phyloP scores from a whole-genome alignment of 2,888 invertebrate genomes.

The Agonopterix heracliana region DNA sequence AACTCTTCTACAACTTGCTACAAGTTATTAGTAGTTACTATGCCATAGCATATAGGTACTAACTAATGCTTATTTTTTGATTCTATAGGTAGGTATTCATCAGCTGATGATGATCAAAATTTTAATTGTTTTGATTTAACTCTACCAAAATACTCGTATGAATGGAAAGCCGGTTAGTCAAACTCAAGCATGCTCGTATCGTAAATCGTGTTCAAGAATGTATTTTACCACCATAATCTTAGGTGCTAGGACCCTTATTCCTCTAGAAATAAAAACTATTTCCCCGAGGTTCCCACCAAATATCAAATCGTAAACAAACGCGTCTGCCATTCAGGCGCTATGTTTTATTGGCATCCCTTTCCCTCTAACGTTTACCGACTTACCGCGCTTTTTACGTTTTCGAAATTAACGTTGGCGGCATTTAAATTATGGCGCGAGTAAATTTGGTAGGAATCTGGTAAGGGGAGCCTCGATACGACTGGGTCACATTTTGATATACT shows the following conservation, averaged over 20 bases:
- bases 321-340: conserved; percentile 56
- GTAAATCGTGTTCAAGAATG: conserved; percentile 26
- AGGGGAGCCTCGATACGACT: conserved; percentile 56
- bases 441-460: conserved; percentile 58
- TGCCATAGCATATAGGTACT: too few species aligned
- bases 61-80: too few species aligned
- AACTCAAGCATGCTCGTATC: not conserved
- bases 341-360: conserved; percentile 75
- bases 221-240: conserved; percentile 44
- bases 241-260: conserved; percentile 58
- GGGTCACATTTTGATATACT: conserved; percentile 70
- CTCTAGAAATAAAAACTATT: conserved; percentile 65
- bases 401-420: conserved; percentile 70
- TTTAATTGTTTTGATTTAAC: too few species aligned
- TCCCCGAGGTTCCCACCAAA: conserved; percentile 50
- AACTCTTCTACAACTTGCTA: too few species aligned
- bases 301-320: conserved; percentile 73
- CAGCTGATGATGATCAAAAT: too few species aligned
- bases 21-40: too few species aligned
- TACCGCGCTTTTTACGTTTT: conserved; percentile 71
- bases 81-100: too few species aligned
- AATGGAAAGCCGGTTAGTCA: too few species aligned
- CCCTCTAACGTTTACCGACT: conserved; percentile 66
- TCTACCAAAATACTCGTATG: too few species aligned
- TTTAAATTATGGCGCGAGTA: conserved; percentile 71